A percentile compares a stretch with the other conserved stretches of the same genome.
These are phyloP conservation scores for Paradisaea rubra DNA, from an alignment of 2,113 vertebrate genomes.

Conservation along the genomic window DNA sequence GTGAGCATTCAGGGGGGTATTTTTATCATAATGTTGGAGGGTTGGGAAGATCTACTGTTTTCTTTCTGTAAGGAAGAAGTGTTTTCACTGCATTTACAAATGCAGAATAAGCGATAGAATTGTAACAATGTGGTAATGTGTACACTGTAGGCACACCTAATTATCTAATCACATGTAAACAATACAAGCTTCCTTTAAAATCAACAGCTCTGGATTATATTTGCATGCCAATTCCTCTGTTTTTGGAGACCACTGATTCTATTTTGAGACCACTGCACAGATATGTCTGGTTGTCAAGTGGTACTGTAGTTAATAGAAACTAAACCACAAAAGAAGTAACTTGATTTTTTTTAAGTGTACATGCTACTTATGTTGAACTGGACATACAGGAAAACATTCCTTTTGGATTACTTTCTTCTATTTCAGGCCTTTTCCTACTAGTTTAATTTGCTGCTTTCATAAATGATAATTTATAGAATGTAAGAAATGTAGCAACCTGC, in stretches of 20 bases:
- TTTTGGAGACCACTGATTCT: conserved; percentile 72
- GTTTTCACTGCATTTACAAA: conserved; percentile 9
- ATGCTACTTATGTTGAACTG: conserved; percentile 77
- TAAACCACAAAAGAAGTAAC: conserved; percentile 69
- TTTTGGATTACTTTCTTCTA: conserved; percentile 78
- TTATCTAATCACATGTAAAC: conserved; percentile 59
- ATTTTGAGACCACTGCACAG: conserved; percentile 66
- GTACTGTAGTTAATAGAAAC: conserved; percentile 62
- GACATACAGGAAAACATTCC: conserved; percentile 77
- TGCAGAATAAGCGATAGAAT: conserved; percentile 54
- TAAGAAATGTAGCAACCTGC: conserved; percentile 84
- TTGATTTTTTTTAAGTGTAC: conserved; percentile 74
- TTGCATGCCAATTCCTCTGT: conserved; percentile 59
- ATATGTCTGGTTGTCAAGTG: conserved; percentile 63
- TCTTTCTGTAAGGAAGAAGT: conserved; percentile 65
- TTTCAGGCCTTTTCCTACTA: conserved; percentile 79
- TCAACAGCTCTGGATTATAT: conserved; percentile 49
- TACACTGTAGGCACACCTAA: conserved; percentile 66
- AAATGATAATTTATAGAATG: conserved; percentile 78
- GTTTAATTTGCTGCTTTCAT: conserved; percentile 81
- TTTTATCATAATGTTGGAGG: conserved; percentile 72
- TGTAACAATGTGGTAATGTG: conserved; percentile 61
- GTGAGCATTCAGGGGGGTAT: conserved; percentile 68
- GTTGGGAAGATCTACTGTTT: conserved; percentile 64
- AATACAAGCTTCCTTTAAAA: conserved; percentile 66